Evolutionary conservation across 2,113 vertebrate species (phyloP), one percentile per base, ranked within the genome.

Genomic region (Oceanodroma tethys): DNA sequence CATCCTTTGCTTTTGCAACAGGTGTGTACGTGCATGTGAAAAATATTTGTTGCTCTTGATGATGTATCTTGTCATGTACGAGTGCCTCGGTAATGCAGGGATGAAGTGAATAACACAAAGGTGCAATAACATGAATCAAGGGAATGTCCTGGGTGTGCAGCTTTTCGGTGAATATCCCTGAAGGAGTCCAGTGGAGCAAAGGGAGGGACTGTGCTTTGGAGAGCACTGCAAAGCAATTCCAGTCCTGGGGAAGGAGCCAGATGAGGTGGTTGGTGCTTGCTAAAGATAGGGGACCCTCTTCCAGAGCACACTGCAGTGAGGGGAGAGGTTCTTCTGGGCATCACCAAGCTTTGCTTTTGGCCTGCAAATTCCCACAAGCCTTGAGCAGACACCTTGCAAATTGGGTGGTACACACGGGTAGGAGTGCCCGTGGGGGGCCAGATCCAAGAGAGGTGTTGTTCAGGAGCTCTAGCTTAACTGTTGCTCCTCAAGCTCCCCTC

Each of bases 61-160:
- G 68, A 6, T 71, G 75, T 40, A 14, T 48, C 71, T 56, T 66
- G 56, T 26, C 3, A 0, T 13, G 42, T 53, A 6, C 1, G 0
- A 66, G 80, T 38, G 81, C 76, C 76, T 79, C 6, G 45, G 5
- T 26, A 10, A 40, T 2, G 6, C 13, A 7, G 27, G 0, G 8
- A 11, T 27, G 2, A 32, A 56, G 60, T 0, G 10, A 68, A 10
- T 15, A 27, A 27, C 1, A 2, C 15, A 3, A 36, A 34, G 48
- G 16, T 4, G 4, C 36, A 4, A 3, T 16, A 18, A 11, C 4
- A 0, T 1, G 7, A 70, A 10, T 36, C 6, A 0, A 26, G 16
- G 63, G 19, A 19, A 4, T 0, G 3, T 42, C 47, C 27, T 16
- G 5, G 1, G 20, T 2, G 36, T 15, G 71, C 66, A 19, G 60